These are phyloP conservation scores for Iphiclides podalirius DNA, from an alignment of 2,888 invertebrate species.

Conservation along the genomic window DNA sequence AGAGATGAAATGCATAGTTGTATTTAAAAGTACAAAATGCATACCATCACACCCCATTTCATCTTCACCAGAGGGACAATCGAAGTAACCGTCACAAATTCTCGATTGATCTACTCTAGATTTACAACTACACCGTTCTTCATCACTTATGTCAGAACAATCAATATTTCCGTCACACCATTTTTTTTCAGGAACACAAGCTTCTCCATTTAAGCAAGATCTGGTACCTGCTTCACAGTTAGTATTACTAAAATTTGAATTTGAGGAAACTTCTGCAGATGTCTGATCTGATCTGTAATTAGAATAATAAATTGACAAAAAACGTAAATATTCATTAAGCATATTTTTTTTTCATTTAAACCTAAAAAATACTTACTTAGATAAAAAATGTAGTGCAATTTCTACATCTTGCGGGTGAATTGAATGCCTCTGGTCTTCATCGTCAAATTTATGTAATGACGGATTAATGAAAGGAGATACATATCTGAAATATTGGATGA, in stretches of 20 bases:
- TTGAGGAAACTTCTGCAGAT: conserved; percentile 31
- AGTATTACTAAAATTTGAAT: conserved; percentile 40
- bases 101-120: conserved; percentile 83
- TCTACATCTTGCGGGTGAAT: conserved; percentile 25
- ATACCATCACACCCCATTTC: conserved; percentile 89
- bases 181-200: conserved; percentile 76
- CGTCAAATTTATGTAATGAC: conserved; percentile 13
- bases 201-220: conserved; percentile 51
- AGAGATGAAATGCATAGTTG: too few species aligned
- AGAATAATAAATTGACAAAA: background rate
- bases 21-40: conserved; percentile 9
- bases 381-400: conserved; percentile 20
- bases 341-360: background rate
- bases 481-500: conserved; percentile 9
- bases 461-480: conserved; percentile 28
- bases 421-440: background rate
- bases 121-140: conserved; percentile 85
- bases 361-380: conserved; percentile 15
- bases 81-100: conserved; percentile 89
- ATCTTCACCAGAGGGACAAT: conserved; percentile 90
- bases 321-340: too few species aligned
- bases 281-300: conserved; percentile 34
- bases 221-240: conserved; percentile 50
- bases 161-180: conserved; percentile 88
- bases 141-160: conserved; percentile 89